Evolutionary conservation across 2,797 vertebrate species (phyloP), one percentile per base, ranked within the genome.

Genomic region (Morus bassanus): DNA sequence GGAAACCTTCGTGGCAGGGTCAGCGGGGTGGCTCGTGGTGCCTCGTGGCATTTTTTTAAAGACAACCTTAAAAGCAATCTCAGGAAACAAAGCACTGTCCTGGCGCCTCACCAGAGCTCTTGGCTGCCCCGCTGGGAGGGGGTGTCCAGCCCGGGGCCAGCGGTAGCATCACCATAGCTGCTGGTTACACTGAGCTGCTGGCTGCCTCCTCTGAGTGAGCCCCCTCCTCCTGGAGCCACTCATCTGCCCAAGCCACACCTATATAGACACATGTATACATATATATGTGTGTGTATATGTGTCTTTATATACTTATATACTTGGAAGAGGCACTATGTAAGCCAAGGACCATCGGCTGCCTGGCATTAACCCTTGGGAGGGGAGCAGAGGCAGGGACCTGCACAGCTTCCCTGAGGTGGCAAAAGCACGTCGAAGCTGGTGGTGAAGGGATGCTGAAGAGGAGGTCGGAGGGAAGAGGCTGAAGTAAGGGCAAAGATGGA

Each of bases 341-440:
- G 69, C 67, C 4, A 14, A 37, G 80, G 74, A 69, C 21, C 0
- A 0, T 27, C 0, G 1, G 23, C 61, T 59, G 61, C 57, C 81
- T 7, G 2, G 16, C 6, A 7, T 28, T 31, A 31, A 13, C 25
- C n/a, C 79, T n/a, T 0, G 2, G 51, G 17, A 78, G 8, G 56
- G 70, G 82, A 85, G 51, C 0, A 2, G 76, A 87, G 88, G 65
- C 68, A 39, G 37, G 13, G 43, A n/a, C 35, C 75, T 27, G 77
- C 2, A 7, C 37, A 27, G 57, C 53, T 74, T 73, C 79, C 63
- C 46, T 0, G 0, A 84, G 91, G 41, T 92, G 94, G 94, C 94
- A 79, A 70, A 96, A 95, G 98, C 89, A 98, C 0, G 97, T 98
- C 8, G 18, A 19, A 67, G 70, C 76, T 89, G 97, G 84, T 84